Conservation (phyloP, 1,140 invertebrate species). For the Drosophila elegans region DNA sequence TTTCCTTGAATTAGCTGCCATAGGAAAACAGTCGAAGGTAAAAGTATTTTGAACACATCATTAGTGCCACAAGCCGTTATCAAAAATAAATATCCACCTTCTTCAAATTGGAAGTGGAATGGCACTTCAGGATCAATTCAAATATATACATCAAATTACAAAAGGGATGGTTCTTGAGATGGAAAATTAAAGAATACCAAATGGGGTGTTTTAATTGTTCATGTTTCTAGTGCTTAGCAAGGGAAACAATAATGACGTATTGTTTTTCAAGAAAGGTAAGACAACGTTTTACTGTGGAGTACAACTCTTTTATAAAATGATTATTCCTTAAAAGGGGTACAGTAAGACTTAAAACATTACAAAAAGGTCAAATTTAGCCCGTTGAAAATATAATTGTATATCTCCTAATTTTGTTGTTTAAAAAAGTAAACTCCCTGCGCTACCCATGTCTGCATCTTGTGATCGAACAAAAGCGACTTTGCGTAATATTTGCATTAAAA, state of each 20-base stretch:
- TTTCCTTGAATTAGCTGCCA: conserved; percentile 43
- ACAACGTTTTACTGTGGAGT: neutral
- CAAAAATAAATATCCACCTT: conserved; percentile 10
- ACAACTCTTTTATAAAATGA: neutral
- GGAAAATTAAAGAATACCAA: neutral
- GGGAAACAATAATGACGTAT: neutral
- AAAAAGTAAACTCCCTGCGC: neutral
- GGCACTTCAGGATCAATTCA: neutral
- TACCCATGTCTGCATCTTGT: neutral
- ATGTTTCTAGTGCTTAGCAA: neutral
- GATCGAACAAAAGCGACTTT: conserved; percentile 12
- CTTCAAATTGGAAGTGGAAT: neutral
- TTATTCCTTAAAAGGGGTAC: too few relatives aligned
- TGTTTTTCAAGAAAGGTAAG: neutral
- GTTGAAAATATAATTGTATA: neutral
- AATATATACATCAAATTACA: conserved; percentile 7
- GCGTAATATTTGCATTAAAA: conserved; percentile 67
- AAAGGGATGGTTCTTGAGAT: neutral
- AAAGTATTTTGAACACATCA: conserved; percentile 32
- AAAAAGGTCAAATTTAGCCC: too few relatives aligned
- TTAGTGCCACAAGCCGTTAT: conserved; percentile 24
- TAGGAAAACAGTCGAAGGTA: neutral
- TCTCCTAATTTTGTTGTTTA: neutral
- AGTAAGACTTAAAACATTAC: too few relatives aligned
- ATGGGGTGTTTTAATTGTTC: neutral